These are phyloP conservation scores for Anodontia alba DNA, from an alignment of 2,888 invertebrate genomes.

Conservation along the genomic window DNA sequence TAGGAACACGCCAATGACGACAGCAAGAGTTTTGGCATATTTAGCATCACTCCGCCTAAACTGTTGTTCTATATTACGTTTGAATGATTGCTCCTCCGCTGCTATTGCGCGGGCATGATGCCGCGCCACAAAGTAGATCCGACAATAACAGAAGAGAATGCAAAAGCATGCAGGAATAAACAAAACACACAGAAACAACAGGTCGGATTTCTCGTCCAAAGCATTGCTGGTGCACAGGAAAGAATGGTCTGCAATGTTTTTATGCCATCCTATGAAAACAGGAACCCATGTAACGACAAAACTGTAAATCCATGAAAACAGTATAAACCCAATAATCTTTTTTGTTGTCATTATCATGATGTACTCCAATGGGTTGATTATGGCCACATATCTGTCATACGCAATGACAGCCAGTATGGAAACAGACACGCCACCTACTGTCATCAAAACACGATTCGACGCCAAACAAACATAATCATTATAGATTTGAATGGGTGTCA, in stretches of 20 bases:
- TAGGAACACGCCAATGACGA: slow-evolving; percentile 88
- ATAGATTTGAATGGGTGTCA: slow-evolving; percentile 70
- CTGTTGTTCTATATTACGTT: slow-evolving; percentile 81
- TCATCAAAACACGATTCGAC: slow-evolving; percentile 87
- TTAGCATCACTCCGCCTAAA: slow-evolving; percentile 84
- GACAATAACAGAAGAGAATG: slow-evolving; percentile 88
- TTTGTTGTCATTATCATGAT: slow-evolving; percentile 88
- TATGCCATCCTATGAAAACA: slow-evolving; percentile 84
- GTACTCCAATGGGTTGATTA: slow-evolving; percentile 88
- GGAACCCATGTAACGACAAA: slow-evolving; percentile 87
- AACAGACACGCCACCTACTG: slow-evolving; percentile 87
- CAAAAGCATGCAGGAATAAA: slow-evolving; percentile 88
- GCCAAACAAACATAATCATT: slow-evolving; percentile 86
- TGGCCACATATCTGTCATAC: slow-evolving; percentile 88
- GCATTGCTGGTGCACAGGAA: slow-evolving; percentile 50
- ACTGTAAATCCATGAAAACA: slow-evolving; percentile 88
- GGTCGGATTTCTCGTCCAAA: slow-evolving; percentile 85
- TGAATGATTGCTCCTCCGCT: slow-evolving; percentile 87
- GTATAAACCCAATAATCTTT: slow-evolving; percentile 87
- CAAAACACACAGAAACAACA: slow-evolving; percentile 87
- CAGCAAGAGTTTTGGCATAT: slow-evolving; percentile 88
- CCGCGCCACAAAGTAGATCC: slow-evolving; percentile 88
- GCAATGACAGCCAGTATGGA: slow-evolving; percentile 88
- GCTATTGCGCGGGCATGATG: slow-evolving; percentile 89
- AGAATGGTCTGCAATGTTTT: slow-evolving; percentile 35